Conservation (phyloP, 2,888 invertebrate genomes). For the Eugnorisma glareosa region DNA sequence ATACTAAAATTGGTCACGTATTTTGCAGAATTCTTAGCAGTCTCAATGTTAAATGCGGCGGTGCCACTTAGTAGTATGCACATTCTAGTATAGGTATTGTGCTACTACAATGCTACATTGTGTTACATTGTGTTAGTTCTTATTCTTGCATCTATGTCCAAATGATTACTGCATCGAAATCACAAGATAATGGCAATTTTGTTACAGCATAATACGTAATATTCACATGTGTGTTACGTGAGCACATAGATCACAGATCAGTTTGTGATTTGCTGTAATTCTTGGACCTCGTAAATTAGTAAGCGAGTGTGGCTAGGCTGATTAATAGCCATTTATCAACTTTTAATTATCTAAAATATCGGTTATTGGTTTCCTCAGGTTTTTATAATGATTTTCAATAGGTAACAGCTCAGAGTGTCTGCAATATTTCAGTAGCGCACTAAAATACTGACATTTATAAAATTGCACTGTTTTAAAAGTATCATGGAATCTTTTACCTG, state of each 20-base stretch:
- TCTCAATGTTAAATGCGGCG: constrained; percentile 49
- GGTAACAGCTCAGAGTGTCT: not conserved
- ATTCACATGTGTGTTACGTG: not conserved
- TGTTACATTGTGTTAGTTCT: constrained; percentile 42
- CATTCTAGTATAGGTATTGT: constrained; percentile 33
- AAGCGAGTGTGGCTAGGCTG: too few species aligned
- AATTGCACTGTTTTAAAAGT: not conserved
- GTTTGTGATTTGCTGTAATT: not conserved
- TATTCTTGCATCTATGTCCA: constrained; percentile 42
- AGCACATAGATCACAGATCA: not conserved
- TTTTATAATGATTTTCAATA: not conserved
- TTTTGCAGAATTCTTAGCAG: constrained; percentile 8
- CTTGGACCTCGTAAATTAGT: not conserved
- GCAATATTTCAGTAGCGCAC: not conserved
- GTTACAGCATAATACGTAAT: constrained; percentile 34
- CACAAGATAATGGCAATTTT: constrained; percentile 14
- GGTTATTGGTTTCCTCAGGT: too few species aligned
- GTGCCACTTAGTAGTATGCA: not conserved
- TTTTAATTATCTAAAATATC: not conserved
- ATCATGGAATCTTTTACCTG: not conserved
- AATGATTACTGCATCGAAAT: constrained; percentile 31
- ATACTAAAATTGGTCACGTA: not conserved
- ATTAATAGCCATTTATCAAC: not conserved
- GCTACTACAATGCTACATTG: constrained; percentile 47
- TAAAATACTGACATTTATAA: not conserved